phyloP scores from a whole-genome alignment of 1,140 invertebrate species.

The Myzus persicae region DNA sequence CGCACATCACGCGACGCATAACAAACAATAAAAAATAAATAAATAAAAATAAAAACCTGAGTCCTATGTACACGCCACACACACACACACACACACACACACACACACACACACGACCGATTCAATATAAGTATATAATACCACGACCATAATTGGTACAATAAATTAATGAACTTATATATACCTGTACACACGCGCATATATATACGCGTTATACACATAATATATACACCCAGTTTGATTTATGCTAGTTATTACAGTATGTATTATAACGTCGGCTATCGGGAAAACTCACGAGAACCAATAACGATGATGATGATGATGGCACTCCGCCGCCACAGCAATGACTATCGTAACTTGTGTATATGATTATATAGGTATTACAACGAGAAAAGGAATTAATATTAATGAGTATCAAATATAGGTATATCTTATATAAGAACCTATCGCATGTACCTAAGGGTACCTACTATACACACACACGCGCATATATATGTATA shows the following conservation, averaged over 20 bases:
- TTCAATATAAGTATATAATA: conserved; percentile 29
- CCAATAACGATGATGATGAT: not conserved
- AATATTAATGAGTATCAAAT: conserved; percentile 22
- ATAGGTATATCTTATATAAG: not conserved
- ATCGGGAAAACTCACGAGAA: conserved; percentile 11
- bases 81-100: too few relatives aligned
- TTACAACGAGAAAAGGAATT: not conserved
- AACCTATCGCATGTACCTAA: not conserved
- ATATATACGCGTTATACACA: not conserved
- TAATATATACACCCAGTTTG: not conserved
- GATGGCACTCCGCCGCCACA: not conserved
- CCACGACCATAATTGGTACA: conserved; percentile 36
- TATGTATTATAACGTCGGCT: not conserved
- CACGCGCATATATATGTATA: not conserved
- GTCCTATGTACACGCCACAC: too few relatives aligned
- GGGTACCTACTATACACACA: not conserved
- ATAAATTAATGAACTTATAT: conserved; percentile 45
- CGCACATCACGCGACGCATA: conserved; percentile 30
- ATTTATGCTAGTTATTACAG: conserved; percentile 23
- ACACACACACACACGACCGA: not conserved
- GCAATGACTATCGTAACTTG: not conserved
- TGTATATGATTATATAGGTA: not conserved
- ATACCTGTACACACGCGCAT: not conserved
- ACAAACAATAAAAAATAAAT: conserved; percentile 42
- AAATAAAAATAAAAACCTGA: conserved; percentile 1